Base-by-base conservation (phyloP, 37 sponge, comb jelly and placozoan species). In the Oscarella lobularis region DNA sequence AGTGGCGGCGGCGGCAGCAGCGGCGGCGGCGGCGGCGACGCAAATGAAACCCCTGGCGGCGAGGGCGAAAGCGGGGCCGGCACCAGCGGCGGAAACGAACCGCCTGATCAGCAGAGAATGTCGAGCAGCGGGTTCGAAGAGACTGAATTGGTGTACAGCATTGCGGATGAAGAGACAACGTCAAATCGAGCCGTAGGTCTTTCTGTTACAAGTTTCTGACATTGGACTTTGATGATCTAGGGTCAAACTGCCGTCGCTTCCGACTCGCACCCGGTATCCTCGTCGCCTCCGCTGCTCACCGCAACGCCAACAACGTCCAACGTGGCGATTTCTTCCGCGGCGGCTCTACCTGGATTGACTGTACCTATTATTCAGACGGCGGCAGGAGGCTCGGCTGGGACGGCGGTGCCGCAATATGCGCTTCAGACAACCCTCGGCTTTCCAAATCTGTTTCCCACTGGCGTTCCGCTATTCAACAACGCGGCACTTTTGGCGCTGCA, bases 91-190 rank as follows among this genome's bases (percentile, higher is more conserved):
- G n/a, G n/a, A n/a, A n/a, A n/a, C n/a, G n/a, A n/a, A n/a, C n/a
- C n/a, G n/a, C n/a, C n/a, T n/a, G n/a, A n/a, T n/a, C 80, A 89
- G 79, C 83, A 88, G 38, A 72, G 99, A 27, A 94, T 98, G 90
- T 87, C 87, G 0, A 79, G 79, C 40, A 76, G 74, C 6, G 99
- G 99, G 3, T 98, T 77, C 80, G 95, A 98, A 75, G 99, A 98
- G 83, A 90, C 95, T 1, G 99, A 98, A 3, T 76, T 97, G 33
- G 86, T 85, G 40, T 97, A 97, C 77, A 80, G 84, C 3, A 78
- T 83, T 31, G 32, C 83, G 36, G 76, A 79, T 36, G 94, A 93
- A 37, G 82, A 88, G 54, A 20, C 5, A 68, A 48, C 14, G 20
- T 9, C n/a, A n/a, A n/a, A n/a, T n/a, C n/a, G n/a, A n/a, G n/a